Evolutionary conservation across 1,140 invertebrate species (phyloP).

Genomic region (Carcinoscorpius rotundicauda): DNA sequence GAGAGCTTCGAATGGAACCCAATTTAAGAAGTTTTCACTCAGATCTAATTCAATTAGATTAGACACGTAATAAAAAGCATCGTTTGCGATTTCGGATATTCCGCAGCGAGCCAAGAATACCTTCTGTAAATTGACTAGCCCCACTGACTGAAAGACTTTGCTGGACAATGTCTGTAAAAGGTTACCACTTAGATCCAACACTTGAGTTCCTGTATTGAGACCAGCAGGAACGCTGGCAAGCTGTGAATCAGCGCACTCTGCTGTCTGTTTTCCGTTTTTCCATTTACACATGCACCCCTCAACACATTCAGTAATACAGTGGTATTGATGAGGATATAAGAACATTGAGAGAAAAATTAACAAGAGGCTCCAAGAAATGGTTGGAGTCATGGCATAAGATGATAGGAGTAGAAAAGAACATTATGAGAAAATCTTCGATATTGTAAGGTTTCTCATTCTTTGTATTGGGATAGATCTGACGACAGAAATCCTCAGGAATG

Average conservation of each 20-base stretch:
- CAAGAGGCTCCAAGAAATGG: no score
- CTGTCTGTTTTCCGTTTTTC: constrained; percentile 81
- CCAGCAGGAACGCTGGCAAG: constrained; percentile 66
- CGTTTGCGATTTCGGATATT: constrained; percentile 66
- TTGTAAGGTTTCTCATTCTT: no score
- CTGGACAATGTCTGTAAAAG: constrained; percentile 63
- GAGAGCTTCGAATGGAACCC: constrained; percentile 55
- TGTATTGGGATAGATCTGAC: no score
- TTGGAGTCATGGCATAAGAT: no score
- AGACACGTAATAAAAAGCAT: constrained; percentile 25
- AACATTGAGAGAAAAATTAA: no score
- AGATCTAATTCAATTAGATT: constrained; percentile 56
- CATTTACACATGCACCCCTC: constrained; percentile 68
- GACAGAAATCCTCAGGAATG: no score
- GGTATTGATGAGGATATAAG: no score
- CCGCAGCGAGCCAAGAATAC: constrained; percentile 66
- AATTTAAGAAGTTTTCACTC: constrained; percentile 51
- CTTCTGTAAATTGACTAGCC: constrained; percentile 70
- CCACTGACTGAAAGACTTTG: constrained; percentile 62
- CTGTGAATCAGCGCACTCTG: constrained; percentile 67
- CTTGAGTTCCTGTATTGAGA: constrained; percentile 75
- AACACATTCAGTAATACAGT: no score
- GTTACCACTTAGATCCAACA: constrained; percentile 74
- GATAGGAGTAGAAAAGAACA: no score
- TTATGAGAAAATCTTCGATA: no score